These are phyloP conservation scores for Mamestra brassicae DNA, from an alignment of 2,888 invertebrate species.

Conservation along the genomic window DNA sequence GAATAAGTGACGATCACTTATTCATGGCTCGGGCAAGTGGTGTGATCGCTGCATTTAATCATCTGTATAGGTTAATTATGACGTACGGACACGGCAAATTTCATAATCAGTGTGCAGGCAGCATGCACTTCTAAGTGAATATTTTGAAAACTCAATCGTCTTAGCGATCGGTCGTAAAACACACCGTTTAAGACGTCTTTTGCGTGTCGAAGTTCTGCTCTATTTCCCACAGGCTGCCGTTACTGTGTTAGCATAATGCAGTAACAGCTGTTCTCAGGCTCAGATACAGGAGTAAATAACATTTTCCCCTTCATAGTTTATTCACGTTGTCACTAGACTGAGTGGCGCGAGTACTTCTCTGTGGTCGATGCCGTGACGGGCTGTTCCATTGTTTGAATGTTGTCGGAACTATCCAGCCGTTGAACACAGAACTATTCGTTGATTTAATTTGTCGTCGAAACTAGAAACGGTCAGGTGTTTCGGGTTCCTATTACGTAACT, in stretches of 20 bases:
- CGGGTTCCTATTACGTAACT: slow-evolving; percentile 25
- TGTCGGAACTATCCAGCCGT: slow-evolving; percentile 67
- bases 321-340: slow-evolving; percentile 69
- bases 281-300: slow-evolving; percentile 49
- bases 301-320: slow-evolving; percentile 35
- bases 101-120: slow-evolving; percentile 29
- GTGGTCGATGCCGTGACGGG: slow-evolving; percentile 76
- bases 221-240: slow-evolving; percentile 44
- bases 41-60: slow-evolving; percentile 14
- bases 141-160: slow-evolving; percentile 37
- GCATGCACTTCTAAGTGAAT: slow-evolving; percentile 20
- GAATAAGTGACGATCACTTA: too few species aligned
- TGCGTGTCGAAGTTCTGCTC: slow-evolving; percentile 48
- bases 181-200: slow-evolving; percentile 34
- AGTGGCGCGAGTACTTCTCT: slow-evolving; percentile 65
- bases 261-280: slow-evolving; percentile 49
- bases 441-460: slow-evolving; percentile 46
- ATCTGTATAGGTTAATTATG: slow-evolving; percentile 15
- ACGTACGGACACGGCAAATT: slow-evolving; percentile 8
- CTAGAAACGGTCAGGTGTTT: slow-evolving; percentile 53
- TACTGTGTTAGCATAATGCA: slow-evolving; percentile 33
- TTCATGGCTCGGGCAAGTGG: slow-evolving; percentile 4
- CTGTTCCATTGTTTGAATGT: slow-evolving; percentile 68
- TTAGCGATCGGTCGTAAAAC: slow-evolving; percentile 26
- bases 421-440: slow-evolving; percentile 54